Percentiles rank a stretch among this genome's conserved stretches.
phyloP scores from a whole-genome alignment of 2,888 invertebrate species.

The Rhamphomyia laevipes region DNA sequence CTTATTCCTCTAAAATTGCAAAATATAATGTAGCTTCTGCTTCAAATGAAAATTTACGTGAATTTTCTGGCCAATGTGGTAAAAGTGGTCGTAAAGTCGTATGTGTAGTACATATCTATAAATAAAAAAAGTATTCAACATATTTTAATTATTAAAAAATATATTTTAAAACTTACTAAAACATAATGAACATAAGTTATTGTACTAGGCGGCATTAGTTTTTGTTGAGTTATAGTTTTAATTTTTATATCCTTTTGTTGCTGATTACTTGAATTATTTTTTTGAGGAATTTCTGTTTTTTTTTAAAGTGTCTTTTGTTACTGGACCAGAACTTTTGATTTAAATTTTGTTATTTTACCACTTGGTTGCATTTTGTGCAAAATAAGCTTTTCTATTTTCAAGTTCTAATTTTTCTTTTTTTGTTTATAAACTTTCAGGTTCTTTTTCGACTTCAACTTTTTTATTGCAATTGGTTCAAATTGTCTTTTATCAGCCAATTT shows the following conservation, averaged over 20 bases:
- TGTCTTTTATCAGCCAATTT: conserved; percentile 77
- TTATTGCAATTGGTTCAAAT: conserved; percentile 56
- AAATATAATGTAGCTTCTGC: conserved; percentile 71
- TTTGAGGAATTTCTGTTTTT: conserved; percentile 11
- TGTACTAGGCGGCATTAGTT: neutral
- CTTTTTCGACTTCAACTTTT: conserved; percentile 41
- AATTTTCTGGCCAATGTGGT: conserved; percentile 49
- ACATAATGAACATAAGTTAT: too few species aligned
- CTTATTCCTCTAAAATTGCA: conserved; percentile 41
- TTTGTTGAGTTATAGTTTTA: neutral
- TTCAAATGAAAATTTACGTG: conserved; percentile 53
- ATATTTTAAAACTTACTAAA: too few species aligned
- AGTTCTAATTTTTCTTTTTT: conserved; percentile 66
- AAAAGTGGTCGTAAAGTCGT: conserved; percentile 37
- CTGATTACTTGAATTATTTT: neutral
- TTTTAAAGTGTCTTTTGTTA: conserved; percentile 16
- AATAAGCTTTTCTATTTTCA: conserved; percentile 56
- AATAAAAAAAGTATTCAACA: too few species aligned
- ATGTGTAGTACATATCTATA: conserved; percentile 51
- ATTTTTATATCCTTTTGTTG: neutral
- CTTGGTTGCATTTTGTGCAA: conserved; percentile 33
- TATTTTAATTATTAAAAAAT: too few species aligned
- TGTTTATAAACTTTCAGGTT: conserved; percentile 62
- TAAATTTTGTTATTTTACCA: conserved; percentile 44
- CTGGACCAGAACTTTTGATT: conserved; percentile 23